Percentiles rank a stretch among this genome's conserved stretches.
These are phyloP conservation scores for Puffinus mauretanicus DNA, from an alignment of 2,113 vertebrate genomes.

Conservation along the genomic window DNA sequence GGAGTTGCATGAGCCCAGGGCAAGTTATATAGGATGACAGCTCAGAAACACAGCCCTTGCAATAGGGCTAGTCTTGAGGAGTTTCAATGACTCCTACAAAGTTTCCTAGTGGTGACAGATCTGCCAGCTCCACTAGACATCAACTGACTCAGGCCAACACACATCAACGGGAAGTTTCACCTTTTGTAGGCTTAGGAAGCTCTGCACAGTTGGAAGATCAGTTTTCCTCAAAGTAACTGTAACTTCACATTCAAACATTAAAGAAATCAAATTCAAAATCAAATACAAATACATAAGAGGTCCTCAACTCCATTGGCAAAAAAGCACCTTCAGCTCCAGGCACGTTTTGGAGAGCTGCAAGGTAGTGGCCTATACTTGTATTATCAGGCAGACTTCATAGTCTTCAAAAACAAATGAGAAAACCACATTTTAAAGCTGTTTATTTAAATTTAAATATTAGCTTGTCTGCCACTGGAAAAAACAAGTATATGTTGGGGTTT, in stretches of 20 bases:
- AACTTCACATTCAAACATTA: not conserved
- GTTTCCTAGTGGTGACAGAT: not conserved
- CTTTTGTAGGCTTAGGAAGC: not conserved
- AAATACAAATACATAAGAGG: not conserved
- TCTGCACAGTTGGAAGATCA: not conserved
- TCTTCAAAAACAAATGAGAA: not conserved
- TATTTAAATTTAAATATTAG: not conserved
- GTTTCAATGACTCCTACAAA: not conserved
- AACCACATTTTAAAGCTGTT: not conserved
- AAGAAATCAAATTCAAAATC: not conserved
- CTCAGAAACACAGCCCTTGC: not conserved
- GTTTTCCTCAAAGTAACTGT: not conserved
- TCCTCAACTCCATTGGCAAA: not conserved
- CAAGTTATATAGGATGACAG: not conserved
- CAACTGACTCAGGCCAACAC: not conserved
- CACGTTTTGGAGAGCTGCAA: not conserved
- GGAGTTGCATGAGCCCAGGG: not conserved
- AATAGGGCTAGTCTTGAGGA: not conserved
- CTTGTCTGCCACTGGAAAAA: not conserved
- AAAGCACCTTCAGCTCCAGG: not conserved
- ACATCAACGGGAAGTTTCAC: not conserved
- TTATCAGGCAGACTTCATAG: not conserved
- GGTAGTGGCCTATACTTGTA: not conserved
- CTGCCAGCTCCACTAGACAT: not conserved
- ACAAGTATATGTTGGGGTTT: not conserved